These are phyloP conservation scores for Lomographa bimaculata DNA, from an alignment of 2,888 invertebrate genomes.

Conservation along the genomic window DNA sequence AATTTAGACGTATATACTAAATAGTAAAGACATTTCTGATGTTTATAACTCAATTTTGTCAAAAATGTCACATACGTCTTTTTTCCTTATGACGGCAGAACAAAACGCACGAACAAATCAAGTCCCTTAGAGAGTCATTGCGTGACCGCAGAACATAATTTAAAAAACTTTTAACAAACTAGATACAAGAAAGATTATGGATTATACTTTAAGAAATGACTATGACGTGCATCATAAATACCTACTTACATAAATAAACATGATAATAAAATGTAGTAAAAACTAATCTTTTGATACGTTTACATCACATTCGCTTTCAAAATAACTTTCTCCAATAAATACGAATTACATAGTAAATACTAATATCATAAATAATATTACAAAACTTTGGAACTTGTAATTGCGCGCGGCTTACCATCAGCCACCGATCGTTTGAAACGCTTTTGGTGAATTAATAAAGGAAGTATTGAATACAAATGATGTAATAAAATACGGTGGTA, in stretches of 20 bases:
- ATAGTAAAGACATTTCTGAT: too few relatives aligned
- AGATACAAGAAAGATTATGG: too few relatives aligned
- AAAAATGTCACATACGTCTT: too few relatives aligned
- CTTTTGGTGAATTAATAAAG: slow-evolving; percentile 49
- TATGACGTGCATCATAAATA: too few relatives aligned
- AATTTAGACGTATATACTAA: too few relatives aligned
- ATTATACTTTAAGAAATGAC: too few relatives aligned
- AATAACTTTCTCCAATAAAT: slow-evolving; percentile 50
- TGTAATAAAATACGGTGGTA: slow-evolving; percentile 58
- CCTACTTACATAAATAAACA: neutral
- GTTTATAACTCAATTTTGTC: too few relatives aligned
- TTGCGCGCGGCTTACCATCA: slow-evolving; percentile 31
- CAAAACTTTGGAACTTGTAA: slow-evolving; percentile 28
- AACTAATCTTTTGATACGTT: slow-evolving; percentile 18
- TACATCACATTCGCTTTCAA: slow-evolving; percentile 33
- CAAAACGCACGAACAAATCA: too few relatives aligned
- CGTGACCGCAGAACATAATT: too few relatives aligned
- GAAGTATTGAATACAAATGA: slow-evolving; percentile 70
- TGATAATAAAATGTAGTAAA: slow-evolving; percentile 9
- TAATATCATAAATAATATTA: slow-evolving; percentile 25
- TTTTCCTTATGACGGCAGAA: too few relatives aligned
- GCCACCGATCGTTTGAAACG: slow-evolving; percentile 33
- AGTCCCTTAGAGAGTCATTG: too few relatives aligned
- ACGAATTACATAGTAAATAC: slow-evolving; percentile 40
- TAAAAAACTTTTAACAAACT: too few relatives aligned